Evolutionary conservation across 2,888 invertebrate genomes (phyloP).

Genomic region (Aspidiotus destructor): DNA sequence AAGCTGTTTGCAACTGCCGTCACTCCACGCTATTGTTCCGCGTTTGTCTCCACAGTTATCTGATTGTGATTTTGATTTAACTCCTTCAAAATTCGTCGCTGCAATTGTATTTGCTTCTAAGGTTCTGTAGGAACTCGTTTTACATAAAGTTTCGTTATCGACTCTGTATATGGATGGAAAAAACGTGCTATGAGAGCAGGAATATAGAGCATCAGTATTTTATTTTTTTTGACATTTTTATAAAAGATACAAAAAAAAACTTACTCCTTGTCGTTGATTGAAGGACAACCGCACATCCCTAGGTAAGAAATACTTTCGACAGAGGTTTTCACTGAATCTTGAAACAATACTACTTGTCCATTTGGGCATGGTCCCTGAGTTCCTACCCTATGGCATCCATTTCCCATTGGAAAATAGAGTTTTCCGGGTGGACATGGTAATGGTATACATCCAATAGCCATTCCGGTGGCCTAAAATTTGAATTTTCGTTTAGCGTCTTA

Average conservation of each 20-base stretch:
- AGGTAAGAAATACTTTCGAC: slow-evolving; percentile 72
- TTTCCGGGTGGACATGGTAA: slow-evolving; percentile 66
- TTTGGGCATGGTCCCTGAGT: slow-evolving; percentile 62
- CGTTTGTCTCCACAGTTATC: slow-evolving; percentile 36
- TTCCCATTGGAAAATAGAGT: slow-evolving; percentile 62
- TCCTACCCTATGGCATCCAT: slow-evolving; percentile 68
- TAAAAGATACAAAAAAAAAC: slow-evolving; percentile 28
- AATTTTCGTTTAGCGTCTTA: neutral
- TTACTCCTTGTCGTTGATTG: slow-evolving; percentile 41
- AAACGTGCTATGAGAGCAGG: slow-evolving; percentile 15
- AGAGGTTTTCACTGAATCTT: slow-evolving; percentile 66
- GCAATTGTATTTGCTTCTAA: slow-evolving; percentile 19
- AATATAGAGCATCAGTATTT: too few relatives aligned
- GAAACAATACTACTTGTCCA: slow-evolving; percentile 68
- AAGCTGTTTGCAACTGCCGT: slow-evolving; percentile 63
- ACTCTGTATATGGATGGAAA: slow-evolving; percentile 18
- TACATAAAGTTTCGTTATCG: slow-evolving; percentile 29
- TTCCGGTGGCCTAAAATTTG: slow-evolving; percentile 45
- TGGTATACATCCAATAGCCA: slow-evolving; percentile 56
- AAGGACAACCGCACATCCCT: slow-evolving; percentile 66
- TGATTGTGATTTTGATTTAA: slow-evolving; percentile 33
- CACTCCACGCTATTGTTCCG: slow-evolving; percentile 48
- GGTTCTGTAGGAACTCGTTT: slow-evolving; percentile 5
- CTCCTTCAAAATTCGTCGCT: slow-evolving; percentile 27
- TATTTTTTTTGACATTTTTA: too few relatives aligned